Percentiles rank a stretch among this genome's conserved stretches.
Conservation (phyloP, 2,797 vertebrate genomes). For the Prionace glauca region DNA sequence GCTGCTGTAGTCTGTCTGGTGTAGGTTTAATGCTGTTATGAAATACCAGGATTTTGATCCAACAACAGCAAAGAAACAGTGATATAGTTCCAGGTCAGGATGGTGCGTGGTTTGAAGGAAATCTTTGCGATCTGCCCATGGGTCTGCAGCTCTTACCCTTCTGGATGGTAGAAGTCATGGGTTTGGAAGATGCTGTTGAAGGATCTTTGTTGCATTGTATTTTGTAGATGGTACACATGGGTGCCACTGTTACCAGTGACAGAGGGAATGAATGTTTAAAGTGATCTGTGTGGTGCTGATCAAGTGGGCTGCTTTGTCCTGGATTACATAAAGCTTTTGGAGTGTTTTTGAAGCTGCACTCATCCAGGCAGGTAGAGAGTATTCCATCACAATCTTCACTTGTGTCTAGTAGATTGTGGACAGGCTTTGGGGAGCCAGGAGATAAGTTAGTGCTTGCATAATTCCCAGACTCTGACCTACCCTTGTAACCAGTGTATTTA, state of each 20-base stretch:
- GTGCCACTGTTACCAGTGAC: background rate
- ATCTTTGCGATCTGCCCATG: no score
- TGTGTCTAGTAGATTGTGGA: background rate
- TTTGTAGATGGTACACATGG: background rate
- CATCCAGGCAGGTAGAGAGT: background rate
- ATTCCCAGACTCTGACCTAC: background rate
- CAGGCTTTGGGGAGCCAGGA: background rate
- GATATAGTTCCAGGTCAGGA: no score
- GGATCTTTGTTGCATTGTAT: background rate
- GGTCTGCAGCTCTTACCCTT: background rate
- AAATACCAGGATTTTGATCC: no score
- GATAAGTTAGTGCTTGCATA: background rate
- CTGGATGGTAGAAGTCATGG: background rate
- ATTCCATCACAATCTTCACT: background rate
- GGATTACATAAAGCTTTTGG: background rate
- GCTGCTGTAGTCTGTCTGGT: no score
- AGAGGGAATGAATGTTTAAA: background rate
- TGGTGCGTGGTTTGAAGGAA: no score
- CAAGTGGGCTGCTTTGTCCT: background rate
- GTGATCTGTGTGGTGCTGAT: background rate
- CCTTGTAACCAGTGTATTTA: background rate
- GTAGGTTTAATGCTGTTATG: no score
- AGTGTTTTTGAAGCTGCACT: background rate
- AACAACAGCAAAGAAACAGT: no score
- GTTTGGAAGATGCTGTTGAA: background rate